These are phyloP conservation scores for Pseudomyrmex cubaensis DNA, from an alignment of 1,140 invertebrate genomes.

Conservation along the genomic window DNA sequence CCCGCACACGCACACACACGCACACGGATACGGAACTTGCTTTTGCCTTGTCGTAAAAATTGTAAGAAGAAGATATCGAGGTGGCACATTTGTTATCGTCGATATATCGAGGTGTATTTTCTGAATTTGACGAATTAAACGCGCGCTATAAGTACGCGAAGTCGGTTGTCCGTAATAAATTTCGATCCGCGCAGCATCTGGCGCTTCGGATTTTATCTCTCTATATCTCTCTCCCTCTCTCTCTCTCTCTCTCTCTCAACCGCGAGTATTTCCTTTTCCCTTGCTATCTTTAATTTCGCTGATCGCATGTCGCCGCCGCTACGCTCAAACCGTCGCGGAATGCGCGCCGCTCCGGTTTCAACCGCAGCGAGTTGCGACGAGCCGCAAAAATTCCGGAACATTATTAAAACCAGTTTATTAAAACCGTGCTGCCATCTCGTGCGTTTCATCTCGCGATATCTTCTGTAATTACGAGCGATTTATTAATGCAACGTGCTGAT, in stretches of 20 bases:
- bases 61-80: neutral
- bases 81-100: neutral
- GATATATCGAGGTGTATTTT: neutral
- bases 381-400: slow-evolving; percentile 63
- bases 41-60: neutral
- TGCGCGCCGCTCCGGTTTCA: slow-evolving; percentile 69
- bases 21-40: neutral
- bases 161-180: neutral
- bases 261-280: slow-evolving; percentile 31
- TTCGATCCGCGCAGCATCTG: slow-evolving; percentile 1
- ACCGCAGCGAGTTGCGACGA: slow-evolving; percentile 51
- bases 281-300: slow-evolving; percentile 62
- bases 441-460: neutral
- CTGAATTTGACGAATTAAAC: slow-evolving; percentile 1
- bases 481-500: slow-evolving; percentile 16
- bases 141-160: neutral
- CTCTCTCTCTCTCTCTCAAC: neutral
- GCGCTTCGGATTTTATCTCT: slow-evolving; percentile 21
- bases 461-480: slow-evolving; percentile 25
- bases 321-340: slow-evolving; percentile 62
- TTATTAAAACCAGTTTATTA: slow-evolving; percentile 62
- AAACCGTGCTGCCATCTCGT: slow-evolving; percentile 3
- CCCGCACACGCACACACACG: too few relatives aligned
- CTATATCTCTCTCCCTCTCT: too few relatives aligned
- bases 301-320: slow-evolving; percentile 60